Base-by-base conservation (phyloP, 2,888 invertebrate species). In the Sinopyrophorus schimmeli region DNA sequence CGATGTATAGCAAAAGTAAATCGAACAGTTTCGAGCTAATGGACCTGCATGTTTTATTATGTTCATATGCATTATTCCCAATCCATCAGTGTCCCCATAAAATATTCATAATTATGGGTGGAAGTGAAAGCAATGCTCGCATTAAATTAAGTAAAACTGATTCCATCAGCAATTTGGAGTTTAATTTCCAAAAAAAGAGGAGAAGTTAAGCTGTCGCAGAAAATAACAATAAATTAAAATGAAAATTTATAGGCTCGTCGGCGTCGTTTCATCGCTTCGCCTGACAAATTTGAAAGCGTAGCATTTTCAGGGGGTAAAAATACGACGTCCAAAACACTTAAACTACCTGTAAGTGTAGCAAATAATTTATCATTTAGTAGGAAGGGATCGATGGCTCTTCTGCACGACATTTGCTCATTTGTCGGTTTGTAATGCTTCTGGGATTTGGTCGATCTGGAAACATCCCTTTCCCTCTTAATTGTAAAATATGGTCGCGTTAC, bases 1-100 rank as follows among this genome's bases (percentile, higher is more conserved):
- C n/a, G n/a, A n/a, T n/a, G n/a, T n/a, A n/a, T n/a, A n/a, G n/a
- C n/a, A n/a, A n/a, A n/a, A n/a, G n/a, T n/a, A n/a, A n/a, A 10
- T 16, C 17, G 7, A 24, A 17, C 16, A 18, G 58, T 60, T 54
- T 61, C 55, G 17, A 59, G 55, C 59, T 64, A 66, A 66, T 65
- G 64, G 62, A 63, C 63, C 57, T 62, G 60, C 64, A 66, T 64
- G 63, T 64, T 66, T 64, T 61, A 64, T 59, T 60, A 62, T 61
- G 56, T 43, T 60, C 53, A 60, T 58, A 62, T 60, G 59, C 54
- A 61, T 62, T 62, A 60, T 60, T 61, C 62, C 61, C 63, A 58
- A 65, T 66, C 64, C 65, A 65, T 65, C 65, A 66, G 62, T 58
- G 56, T 57, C 52, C n/a, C 47, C 52, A 42, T 47, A 15, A 47